Base-by-base conservation (phyloP, 1,140 invertebrate species). In the Hestina assimilis region DNA sequence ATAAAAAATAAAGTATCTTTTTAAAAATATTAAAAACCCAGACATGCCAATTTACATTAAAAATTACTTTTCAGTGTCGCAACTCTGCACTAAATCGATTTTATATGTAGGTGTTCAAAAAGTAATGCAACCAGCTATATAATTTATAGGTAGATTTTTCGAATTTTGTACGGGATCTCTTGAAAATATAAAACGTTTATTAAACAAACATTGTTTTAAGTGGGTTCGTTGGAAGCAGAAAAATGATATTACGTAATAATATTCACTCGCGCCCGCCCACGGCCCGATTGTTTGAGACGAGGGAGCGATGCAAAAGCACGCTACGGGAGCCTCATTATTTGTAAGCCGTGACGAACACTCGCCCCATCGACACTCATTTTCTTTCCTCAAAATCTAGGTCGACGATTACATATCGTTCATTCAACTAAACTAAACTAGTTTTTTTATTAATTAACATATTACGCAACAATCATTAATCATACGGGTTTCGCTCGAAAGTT, bases 341-440 rank as follows among this genome's bases (percentile, higher is more conserved):
- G 26, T 12, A 9, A 14, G 15, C 11, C 17, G 15, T 43, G 33
- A 21, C 40, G n/a, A 4, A 3, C 14, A 12, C 45, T 47, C 28
- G 40, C 23, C 31, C 52, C 52, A 17, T 38, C 42, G 14, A 19
- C 57, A 31, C 31, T 41, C 33, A 60, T 54, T 61, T 55, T 51
- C 46, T 38, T 48, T 51, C 46, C 45, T 48, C 20, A n/a, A 14
- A 46, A 66, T 63, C 48, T 55, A 50, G 58, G 67, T 53, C 67
- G 54, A 9, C 14, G 43, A 48, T 65, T 56, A 59, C 56, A 63
- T 61, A 54, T 52, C 51, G 57, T 61, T 64, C 61, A 67, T 71
- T 71, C 68, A 65, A 38, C 15, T 58, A 72, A 75, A 77, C 76
- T 70, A 65, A 72, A n/a, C n/a, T n/a, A n/a, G n/a, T n/a, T 79